phyloP scores from a whole-genome alignment of 1,140 invertebrate genomes.

The Linepithema humile region DNA sequence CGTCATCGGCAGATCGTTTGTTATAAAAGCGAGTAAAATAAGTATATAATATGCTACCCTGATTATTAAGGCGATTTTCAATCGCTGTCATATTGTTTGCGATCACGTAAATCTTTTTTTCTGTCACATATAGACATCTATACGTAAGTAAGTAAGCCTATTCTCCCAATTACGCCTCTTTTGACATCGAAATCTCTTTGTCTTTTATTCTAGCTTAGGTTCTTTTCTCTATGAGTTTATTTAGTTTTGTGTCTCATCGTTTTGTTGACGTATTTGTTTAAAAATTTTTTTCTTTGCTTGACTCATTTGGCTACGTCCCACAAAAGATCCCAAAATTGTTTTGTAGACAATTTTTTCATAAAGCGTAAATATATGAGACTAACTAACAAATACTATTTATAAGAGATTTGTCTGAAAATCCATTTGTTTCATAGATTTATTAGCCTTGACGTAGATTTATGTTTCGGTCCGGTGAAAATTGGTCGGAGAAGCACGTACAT shows the following conservation, averaged over 20 bases:
- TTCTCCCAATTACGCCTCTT: too few species aligned
- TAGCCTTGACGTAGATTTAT: slow-evolving; percentile 5
- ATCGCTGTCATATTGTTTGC: slow-evolving; percentile 6
- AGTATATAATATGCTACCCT: not conserved
- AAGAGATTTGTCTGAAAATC: too few species aligned
- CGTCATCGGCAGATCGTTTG: slow-evolving; percentile 6
- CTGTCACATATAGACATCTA: too few species aligned
- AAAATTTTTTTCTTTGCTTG: not conserved
- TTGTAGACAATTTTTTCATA: not conserved
- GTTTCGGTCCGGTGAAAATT: not conserved
- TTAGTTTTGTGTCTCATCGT: too few species aligned
- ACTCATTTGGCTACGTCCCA: too few species aligned
- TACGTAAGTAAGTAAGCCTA: too few species aligned
- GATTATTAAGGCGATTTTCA: slow-evolving; percentile 22
- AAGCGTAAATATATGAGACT: not conserved
- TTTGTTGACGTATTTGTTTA: too few species aligned
- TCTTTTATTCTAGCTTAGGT: too few species aligned
- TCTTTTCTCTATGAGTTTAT: too few species aligned
- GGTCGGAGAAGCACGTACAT: not conserved
- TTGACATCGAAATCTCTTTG: too few species aligned
- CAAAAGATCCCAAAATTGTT: too few species aligned
- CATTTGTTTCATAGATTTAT: not conserved
- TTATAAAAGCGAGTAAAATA: slow-evolving; percentile 25
- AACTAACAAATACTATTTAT: too few species aligned
- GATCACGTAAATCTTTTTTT: not conserved